Evolutionary conservation across 2,888 invertebrate species (phyloP).

Genomic region (Acanthosepion esculentum): DNA sequence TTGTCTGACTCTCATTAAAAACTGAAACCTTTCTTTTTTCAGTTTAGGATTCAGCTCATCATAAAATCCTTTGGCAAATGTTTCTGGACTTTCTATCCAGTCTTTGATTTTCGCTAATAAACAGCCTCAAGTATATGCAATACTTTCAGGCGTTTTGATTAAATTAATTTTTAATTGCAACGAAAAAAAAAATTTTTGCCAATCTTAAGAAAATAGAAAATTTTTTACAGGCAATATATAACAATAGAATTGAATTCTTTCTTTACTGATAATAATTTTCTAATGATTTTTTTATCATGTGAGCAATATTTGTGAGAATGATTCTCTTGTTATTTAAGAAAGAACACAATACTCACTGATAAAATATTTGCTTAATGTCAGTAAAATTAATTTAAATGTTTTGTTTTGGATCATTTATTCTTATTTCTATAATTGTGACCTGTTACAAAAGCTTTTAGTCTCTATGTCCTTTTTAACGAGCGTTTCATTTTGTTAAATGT

Average conservation of each 20-base stretch:
- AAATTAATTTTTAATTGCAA: too few species aligned
- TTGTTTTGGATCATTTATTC: too few species aligned
- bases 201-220: not conserved
- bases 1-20: not conserved
- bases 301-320: not conserved
- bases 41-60: not conserved
- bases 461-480: not conserved
- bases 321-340: not conserved
- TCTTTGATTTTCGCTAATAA: not conserved
- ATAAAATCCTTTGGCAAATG: not conserved
- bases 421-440: too few species aligned
- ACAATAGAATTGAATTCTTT: too few species aligned
- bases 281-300: not conserved
- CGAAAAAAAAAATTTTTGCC: not conserved
- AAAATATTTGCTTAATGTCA: not conserved
- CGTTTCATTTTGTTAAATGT: not conserved
- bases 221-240: not conserved
- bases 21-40: not conserved
- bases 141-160: too few species aligned
- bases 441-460: not conserved
- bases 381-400: not conserved
- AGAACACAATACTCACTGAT: not conserved
- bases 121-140: not conserved
- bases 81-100: not conserved
- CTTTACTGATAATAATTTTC: too few species aligned